A percentile compares a stretch with the other conserved stretches of the same genome.
Evolutionary conservation across 2,797 vertebrate genomes (phyloP).

Genomic region (Avahi laniger): DNA sequence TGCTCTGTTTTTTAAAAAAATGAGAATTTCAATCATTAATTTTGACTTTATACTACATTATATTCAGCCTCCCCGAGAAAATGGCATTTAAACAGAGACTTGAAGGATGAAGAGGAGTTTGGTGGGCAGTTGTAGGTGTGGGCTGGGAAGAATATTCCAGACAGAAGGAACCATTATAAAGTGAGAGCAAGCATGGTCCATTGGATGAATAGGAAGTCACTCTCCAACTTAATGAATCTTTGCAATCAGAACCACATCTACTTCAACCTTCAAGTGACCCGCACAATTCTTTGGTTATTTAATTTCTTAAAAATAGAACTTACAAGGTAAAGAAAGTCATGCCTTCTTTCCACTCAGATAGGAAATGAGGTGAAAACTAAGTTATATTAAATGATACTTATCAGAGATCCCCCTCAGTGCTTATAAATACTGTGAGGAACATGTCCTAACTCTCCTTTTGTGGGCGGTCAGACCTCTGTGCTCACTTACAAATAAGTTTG

Average conservation of each 20-base stretch:
- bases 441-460: neutral
- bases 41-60: neutral
- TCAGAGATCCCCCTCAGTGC: neutral
- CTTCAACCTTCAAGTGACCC: neutral
- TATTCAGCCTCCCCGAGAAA: neutral
- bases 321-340: neutral
- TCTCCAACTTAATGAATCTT: neutral
- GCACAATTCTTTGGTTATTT: neutral
- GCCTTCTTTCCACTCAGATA: neutral
- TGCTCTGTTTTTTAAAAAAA: constrained; percentile 6
- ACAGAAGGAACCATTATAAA: neutral
- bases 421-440: neutral
- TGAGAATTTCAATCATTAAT: neutral
- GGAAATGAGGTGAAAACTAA: neutral
- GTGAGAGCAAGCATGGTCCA: neutral
- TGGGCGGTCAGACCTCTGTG: neutral
- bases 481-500: neutral
- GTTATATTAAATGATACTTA: neutral
- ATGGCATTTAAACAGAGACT: neutral
- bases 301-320: neutral
- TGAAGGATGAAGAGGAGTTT: neutral
- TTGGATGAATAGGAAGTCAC: neutral
- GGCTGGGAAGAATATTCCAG: neutral
- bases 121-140: too few relatives aligned
- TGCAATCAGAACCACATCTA: neutral